Base-by-base conservation (phyloP, 1,140 invertebrate genomes). In the Caerostris darwini region DNA sequence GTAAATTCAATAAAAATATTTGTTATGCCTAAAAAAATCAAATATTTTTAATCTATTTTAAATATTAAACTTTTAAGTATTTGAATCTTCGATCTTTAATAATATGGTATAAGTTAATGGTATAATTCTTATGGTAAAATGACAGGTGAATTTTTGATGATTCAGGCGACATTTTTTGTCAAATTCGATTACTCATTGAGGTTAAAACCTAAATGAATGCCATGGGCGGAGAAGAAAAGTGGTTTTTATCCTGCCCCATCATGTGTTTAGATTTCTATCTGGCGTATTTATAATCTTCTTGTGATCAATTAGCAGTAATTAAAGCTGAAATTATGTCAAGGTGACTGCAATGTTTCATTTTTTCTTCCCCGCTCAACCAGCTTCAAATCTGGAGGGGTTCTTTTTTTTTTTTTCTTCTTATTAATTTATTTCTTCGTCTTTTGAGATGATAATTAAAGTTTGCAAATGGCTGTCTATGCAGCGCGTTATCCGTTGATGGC, bases 251-350 rank as follows among this genome's bases (percentile, higher is more conserved):
- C 2, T 64, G 6, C 57, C 59, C 50, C 50, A 53, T 58, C 58
- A 50, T 54, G 17, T 88, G 86, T 67, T 88, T 88, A 90, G 88
- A 90, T 90, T 19, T 64, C 67, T 90, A 90, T 85, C 83, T n/a
- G 56, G 17, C 19, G 57, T 85, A 85, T 85, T 85, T 85, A 85
- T 85, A 58, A 57, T 67, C 86, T 54, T 12, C 64, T 77, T 64
- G 50, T 58, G 90, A 82, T 82, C 90, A 50, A 91, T 91, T 91
- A 81, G 19, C n/a, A 19, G 56, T 81, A n/a, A 91, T 91, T 91
- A 91, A 59, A 82, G 56, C 7, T 54, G 57, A 82, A 91, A 91
- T 82, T 82, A 81, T 91, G 90, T 91, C 90, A 91, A 91, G 90
- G 90, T 82, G 71, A 82, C 77, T 59, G n/a, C 5, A 77, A 7